Percentiles rank a stretch among this genome's conserved stretches.
Evolutionary conservation across 2,888 invertebrate genomes (phyloP).

Genomic region (Thyatira batis): DNA sequence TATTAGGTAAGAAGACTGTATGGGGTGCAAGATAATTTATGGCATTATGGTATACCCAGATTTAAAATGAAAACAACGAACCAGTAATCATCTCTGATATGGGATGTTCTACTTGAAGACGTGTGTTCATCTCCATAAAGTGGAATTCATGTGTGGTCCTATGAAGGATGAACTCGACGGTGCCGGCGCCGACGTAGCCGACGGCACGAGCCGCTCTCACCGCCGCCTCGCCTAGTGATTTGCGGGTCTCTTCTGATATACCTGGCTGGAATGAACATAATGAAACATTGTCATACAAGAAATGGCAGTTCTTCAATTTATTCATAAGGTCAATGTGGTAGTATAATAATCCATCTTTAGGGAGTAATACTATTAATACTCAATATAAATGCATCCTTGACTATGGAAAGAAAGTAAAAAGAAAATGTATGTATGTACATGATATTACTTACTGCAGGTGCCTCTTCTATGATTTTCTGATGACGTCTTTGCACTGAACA

Average conservation of each 20-base stretch:
- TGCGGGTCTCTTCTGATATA: constrained; percentile 88
- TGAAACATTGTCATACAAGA: no score
- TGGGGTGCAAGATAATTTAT: no score
- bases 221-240: constrained; percentile 93
- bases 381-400: no score
- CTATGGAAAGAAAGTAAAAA: no score
- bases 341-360: no score
- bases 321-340: no score
- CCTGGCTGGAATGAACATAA: constrained; percentile 87
- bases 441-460: constrained; percentile 90
- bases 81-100: constrained; percentile 99
- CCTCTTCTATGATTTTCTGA: constrained; percentile 99
- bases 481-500: constrained; percentile 99
- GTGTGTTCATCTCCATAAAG: constrained; percentile 99
- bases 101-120: constrained; percentile 97
- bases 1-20: no score
- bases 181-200: constrained; percentile 98
- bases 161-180: constrained; percentile 98
- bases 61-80: constrained; percentile 15
- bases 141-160: constrained; percentile 92
- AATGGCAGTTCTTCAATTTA: no score
- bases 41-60: no score
- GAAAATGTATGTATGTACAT: neutral
- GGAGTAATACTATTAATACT: no score
- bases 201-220: constrained; percentile 97